Evolutionary conservation across 2,888 invertebrate genomes (phyloP), one percentile per base, ranked within the genome.

Genomic region (Halictus quadricinctus): DNA sequence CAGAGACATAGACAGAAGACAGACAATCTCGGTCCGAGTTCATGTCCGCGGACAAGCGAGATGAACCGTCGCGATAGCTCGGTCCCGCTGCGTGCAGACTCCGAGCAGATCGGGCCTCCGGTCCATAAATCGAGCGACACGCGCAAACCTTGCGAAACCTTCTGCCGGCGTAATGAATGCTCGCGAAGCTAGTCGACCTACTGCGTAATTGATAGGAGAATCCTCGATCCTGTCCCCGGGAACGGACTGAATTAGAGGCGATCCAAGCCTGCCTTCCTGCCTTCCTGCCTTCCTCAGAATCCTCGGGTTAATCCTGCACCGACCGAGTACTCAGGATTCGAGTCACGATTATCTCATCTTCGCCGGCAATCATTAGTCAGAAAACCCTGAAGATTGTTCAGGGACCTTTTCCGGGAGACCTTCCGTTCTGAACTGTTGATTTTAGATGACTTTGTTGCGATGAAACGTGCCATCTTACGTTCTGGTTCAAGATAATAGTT

Each of bases 191-290:
- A 76, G 73, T 66, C 90, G 88, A 86, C 85, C 87, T 88, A 84
- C 87, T 84, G 85, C 87, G 84, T 90, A 89, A 89, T 89, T 90
- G 89, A 89, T 89, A 88, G 88, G 86, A 87, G 88, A 85, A 86
- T 80, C 84, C 82, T 79, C 88, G 70, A 79, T 73, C 74, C 69
- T 74, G 81, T 76, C 78, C 82, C 60, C 69, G 76, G 43, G 74
- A 78, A 79, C 69, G 79, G 81, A 81, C 75, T 81, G 81, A 82
- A 89, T 88, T 88, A 86, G 76, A 85, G 83, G 84, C 79, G 73
- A 79, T 81, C 58, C 60, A 76, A 83, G 60, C 48, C 48, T 64
- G 21, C 72, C 75, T 58, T 72, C 46, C 72, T 64, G 21, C 72
- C 75, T 58, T 72, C 46, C 72, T 29, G 29, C 29, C 46, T 36